Evolutionary conservation across 2,888 invertebrate genomes (phyloP), one percentile per base, ranked within the genome.

Genomic region (Drosophila vallismaia): DNA sequence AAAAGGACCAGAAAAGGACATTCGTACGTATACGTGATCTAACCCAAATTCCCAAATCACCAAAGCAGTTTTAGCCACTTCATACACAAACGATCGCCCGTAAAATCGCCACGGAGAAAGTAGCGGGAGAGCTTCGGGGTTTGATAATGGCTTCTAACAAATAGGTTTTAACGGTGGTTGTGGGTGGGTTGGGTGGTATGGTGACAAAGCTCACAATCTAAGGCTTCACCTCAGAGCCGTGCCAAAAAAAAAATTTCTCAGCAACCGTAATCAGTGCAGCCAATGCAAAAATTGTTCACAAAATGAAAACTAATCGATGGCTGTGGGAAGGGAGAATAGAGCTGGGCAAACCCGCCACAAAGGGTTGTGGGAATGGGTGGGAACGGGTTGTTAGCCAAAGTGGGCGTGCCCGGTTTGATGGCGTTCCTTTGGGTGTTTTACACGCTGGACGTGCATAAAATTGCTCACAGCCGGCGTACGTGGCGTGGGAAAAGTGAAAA

Each of bases 231-330:
- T 52, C 45, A 38, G 31, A 26, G 9, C 14, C 29, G 36, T 29
- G 36, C 55, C 40, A 54, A 71, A 53, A 69, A 75, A 40, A 42
- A 42, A 14, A 62, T 55, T 48, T 63, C 66, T 67, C 66, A 42
- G 67, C 40, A 54, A 76, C 53, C 53, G 81, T 85, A 82, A 82
- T 86, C 87, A 81, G 82, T 67, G 82, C 63, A 71, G 60, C 70
- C 80, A 79, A 83, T 87, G 76, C 79, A 75, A 83, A 68, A 87
- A 84, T 76, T 71, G 80, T 57, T 63, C 71, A 56, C 76, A 77
- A 88, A 87, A 88, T 87, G 83, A 86, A 87, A 88, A 88, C 88
- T 88, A 87, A 87, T 87, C 88, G 88, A 87, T 88, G 86, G 75
- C 73, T 63, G 58, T 69, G 74, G 60, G 62, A 72, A 67, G 3